A percentile compares a stretch with the other conserved stretches of the same genome.
Evolutionary conservation across 2,888 invertebrate species (phyloP).

Genomic region (Thymelicus sylvestris): DNA sequence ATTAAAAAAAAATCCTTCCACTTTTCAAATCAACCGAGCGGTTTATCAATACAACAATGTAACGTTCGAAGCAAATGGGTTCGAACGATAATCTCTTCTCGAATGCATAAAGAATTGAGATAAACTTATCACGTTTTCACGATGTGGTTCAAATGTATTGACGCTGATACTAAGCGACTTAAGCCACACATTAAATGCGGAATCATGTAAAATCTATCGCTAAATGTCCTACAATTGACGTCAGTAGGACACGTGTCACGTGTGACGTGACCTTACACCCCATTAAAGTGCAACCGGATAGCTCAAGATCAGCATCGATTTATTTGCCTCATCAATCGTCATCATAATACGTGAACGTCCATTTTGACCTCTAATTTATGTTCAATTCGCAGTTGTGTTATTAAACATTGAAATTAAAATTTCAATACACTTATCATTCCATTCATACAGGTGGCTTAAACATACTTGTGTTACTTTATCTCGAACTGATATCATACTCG

Average conservation of each 20-base stretch:
- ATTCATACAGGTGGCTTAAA: not conserved
- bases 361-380: conserved; percentile 36
- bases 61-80: not conserved
- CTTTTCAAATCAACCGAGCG: too few relatives aligned
- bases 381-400: not conserved
- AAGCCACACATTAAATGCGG: not conserved
- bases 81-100: not conserved
- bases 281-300: conserved; percentile 17
- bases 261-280: conserved; percentile 27
- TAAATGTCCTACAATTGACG: conserved; percentile 49
- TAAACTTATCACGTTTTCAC: conserved; percentile 14
- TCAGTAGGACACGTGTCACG: conserved; percentile 32
- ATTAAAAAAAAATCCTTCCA: too few relatives aligned
- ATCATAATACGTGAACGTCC: conserved; percentile 27
- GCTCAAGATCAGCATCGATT: conserved; percentile 15
- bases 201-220: conserved; percentile 36
- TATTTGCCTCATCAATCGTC: conserved; percentile 9
- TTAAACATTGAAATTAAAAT: not conserved
- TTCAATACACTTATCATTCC: not conserved
- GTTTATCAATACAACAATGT: not conserved
- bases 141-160: conserved; percentile 7
- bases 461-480: not conserved
- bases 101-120: not conserved
- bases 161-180: conserved; percentile 10
- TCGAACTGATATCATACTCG: not conserved